Evolutionary conservation across 2,888 invertebrate genomes (phyloP).

Genomic region (Cartodere bifasciata): DNA sequence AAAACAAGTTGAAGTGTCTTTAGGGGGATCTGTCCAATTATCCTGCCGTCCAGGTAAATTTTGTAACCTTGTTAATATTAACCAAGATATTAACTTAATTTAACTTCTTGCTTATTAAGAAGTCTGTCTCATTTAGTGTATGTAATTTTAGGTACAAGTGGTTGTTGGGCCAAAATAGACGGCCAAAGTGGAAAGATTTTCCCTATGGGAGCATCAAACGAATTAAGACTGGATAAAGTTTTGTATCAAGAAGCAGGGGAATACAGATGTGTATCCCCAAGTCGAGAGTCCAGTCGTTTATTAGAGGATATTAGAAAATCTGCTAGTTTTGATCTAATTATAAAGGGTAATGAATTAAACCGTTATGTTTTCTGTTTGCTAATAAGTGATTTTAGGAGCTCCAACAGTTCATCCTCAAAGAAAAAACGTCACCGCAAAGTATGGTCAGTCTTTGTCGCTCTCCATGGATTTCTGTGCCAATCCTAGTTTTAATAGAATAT

Average conservation of each 20-base stretch:
- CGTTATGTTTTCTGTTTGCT: not conserved
- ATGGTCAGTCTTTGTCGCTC: slow-evolving; percentile 54
- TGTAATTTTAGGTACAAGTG: slow-evolving; percentile 40
- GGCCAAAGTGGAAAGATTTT: slow-evolving; percentile 41
- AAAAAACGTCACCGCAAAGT: slow-evolving; percentile 53
- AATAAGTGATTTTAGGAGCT: slow-evolving; percentile 40
- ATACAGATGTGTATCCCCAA: slow-evolving; percentile 57
- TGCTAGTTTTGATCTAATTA: slow-evolving; percentile 37
- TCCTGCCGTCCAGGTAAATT: slow-evolving; percentile 65
- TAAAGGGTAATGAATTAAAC: slow-evolving; percentile 37
- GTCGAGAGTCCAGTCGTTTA: slow-evolving; percentile 40
- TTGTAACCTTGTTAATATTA: too few relatives aligned
- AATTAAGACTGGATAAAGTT: slow-evolving; percentile 54
- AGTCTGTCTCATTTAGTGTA: not conserved
- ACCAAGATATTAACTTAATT: not conserved
- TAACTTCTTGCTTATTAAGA: not conserved
- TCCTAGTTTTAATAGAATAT: slow-evolving; percentile 49
- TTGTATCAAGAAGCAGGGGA: slow-evolving; percentile 67
- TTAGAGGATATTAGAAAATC: slow-evolving; percentile 40
- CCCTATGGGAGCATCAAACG: slow-evolving; percentile 44
- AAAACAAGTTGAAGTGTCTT: slow-evolving; percentile 66
- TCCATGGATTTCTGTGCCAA: slow-evolving; percentile 67
- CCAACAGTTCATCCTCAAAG: slow-evolving; percentile 53
- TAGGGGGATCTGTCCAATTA: slow-evolving; percentile 76
- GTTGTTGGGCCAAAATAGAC: slow-evolving; percentile 50